Percentiles rank a stretch among this genome's conserved stretches.
Evolutionary conservation across 2,113 vertebrate genomes (phyloP).

Genomic region (Otus sunia): DNA sequence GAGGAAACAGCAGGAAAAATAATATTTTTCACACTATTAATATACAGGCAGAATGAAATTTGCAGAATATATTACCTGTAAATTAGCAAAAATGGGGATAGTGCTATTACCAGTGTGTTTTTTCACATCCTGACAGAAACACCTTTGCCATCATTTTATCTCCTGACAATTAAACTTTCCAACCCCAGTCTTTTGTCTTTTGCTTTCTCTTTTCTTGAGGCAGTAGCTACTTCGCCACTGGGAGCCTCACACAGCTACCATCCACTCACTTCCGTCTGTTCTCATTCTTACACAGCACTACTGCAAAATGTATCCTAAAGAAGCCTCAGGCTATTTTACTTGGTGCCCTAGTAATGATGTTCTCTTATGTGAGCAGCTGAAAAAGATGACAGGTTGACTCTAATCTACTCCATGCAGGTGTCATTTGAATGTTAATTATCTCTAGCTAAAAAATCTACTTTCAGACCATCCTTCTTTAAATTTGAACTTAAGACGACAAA

Average conservation of each 20-base stretch:
- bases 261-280: not conserved
- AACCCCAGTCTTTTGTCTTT: not conserved
- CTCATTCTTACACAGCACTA: not conserved
- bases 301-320: not conserved
- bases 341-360: conserved; percentile 13
- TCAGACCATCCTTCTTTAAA: not conserved
- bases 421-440: conserved; percentile 40
- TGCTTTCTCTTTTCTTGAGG: not conserved
- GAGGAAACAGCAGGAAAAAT: not conserved
- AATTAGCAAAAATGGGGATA: not conserved
- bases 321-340: conserved; percentile 17
- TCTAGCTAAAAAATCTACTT: conserved; percentile 1
- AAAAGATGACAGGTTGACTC: conserved; percentile 40
- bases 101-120: not conserved
- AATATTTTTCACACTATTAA: not conserved
- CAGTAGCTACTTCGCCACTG: not conserved
- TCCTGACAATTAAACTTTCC: not conserved
- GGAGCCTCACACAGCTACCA: not conserved
- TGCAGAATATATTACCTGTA: not conserved
- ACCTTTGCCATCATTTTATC: not conserved
- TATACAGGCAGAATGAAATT: not conserved
- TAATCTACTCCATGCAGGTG: not conserved
- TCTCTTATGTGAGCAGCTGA: not conserved
- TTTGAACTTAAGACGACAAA: not conserved
- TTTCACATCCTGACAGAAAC: not conserved